A percentile compares a stretch with the other conserved stretches of the same genome.
Evolutionary conservation across 1,140 invertebrate genomes (phyloP).

Genomic region (Atopsyche davidsoni): DNA sequence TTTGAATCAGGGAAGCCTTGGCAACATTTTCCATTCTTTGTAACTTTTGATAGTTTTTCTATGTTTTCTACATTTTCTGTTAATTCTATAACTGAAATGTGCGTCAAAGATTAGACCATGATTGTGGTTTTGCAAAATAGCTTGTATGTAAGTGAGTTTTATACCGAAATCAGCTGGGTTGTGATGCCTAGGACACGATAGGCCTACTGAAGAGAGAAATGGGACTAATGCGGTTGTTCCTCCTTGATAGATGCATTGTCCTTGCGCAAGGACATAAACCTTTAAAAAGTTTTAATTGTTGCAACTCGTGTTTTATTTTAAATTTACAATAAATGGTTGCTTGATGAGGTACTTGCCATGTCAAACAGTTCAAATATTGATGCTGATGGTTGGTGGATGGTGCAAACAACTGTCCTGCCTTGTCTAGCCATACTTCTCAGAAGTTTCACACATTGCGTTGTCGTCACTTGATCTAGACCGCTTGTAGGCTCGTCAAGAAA

Average conservation of each 20-base stretch:
- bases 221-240: constrained; percentile 61
- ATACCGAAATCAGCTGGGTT: constrained; percentile 78
- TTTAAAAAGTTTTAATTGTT: constrained; percentile 31
- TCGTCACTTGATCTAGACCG: constrained; percentile 81
- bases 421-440: constrained; percentile 58
- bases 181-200: constrained; percentile 71
- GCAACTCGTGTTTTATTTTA: not conserved
- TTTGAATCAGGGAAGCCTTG: constrained; percentile 37
- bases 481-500: constrained; percentile 68
- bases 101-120: no score
- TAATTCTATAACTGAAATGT: constrained; percentile 47
- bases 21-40: constrained; percentile 41
- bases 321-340: not conserved
- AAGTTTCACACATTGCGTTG: constrained; percentile 74
- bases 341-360: constrained; percentile 50
- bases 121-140: no score
- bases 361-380: constrained; percentile 85
- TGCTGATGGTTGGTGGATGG: constrained; percentile 77
- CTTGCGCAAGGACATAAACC: constrained; percentile 61
- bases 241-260: constrained; percentile 71
- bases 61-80: constrained; percentile 45
- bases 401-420: constrained; percentile 70
- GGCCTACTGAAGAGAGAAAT: constrained; percentile 57
- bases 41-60: constrained; percentile 35
- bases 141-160: no score